Evolutionary conservation across 2,888 invertebrate genomes (phyloP).

Genomic region (Norana najaformis): DNA sequence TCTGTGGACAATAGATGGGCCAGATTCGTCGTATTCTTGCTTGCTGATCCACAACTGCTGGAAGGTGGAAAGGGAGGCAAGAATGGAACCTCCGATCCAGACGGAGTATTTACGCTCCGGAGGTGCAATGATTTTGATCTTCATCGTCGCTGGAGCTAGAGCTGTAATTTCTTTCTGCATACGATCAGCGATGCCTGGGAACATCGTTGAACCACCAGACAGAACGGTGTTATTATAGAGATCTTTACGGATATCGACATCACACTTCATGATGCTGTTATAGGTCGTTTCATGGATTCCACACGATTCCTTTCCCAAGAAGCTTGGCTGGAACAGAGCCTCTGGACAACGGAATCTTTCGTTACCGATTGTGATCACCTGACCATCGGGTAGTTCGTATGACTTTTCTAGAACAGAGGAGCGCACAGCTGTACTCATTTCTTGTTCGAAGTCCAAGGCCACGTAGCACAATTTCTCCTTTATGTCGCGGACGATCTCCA

Average conservation of each 20-base stretch:
- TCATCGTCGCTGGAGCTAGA: slow-evolving; percentile 71
- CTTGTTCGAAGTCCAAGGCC: slow-evolving; percentile 90
- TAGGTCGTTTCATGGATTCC: slow-evolving; percentile 52
- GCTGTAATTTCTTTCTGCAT: slow-evolving; percentile 97
- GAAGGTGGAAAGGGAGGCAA: slow-evolving; percentile 86
- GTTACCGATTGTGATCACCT: slow-evolving; percentile 57
- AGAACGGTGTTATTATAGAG: slow-evolving; percentile 72
- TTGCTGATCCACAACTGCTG: slow-evolving; percentile 95
- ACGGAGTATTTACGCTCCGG: slow-evolving; percentile 96
- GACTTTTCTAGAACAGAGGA: slow-evolving; percentile 89
- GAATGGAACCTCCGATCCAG: slow-evolving; percentile 96
- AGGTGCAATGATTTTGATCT: slow-evolving; percentile 80
- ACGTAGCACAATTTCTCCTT: slow-evolving; percentile 93
- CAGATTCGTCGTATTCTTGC: slow-evolving; percentile 95
- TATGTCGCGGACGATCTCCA: slow-evolving; percentile 90
- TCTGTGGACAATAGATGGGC: slow-evolving; percentile 92
- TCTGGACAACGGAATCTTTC: slow-evolving; percentile 58
- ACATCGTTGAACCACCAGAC: slow-evolving; percentile 93
- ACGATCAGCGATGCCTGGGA: slow-evolving; percentile 92
- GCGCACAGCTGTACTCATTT: slow-evolving; percentile 89
- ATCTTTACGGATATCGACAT: slow-evolving; percentile 61
- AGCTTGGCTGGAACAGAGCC: slow-evolving; percentile 59
- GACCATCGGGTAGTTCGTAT: slow-evolving; percentile 66
- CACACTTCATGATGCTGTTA: slow-evolving; percentile 61
- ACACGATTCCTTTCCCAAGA: slow-evolving; percentile 53